Percentiles rank a stretch among this genome's conserved stretches.
phyloP scores from a whole-genome alignment of 1,140 invertebrate species.

The Orius laevigatus region DNA sequence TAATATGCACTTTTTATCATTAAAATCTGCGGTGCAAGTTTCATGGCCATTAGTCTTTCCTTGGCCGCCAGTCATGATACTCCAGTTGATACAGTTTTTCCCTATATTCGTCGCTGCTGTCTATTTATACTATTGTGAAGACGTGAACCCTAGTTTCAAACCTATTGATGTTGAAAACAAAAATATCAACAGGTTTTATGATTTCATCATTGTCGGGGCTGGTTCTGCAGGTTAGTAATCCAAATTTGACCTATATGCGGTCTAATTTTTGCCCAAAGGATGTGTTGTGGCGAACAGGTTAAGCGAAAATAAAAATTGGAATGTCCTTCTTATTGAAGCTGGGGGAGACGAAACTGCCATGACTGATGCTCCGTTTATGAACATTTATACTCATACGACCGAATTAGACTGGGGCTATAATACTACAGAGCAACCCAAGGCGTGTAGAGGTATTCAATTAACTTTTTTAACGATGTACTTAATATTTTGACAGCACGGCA shows the following conservation, averaged over 20 bases:
- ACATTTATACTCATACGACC: conserved; percentile 52
- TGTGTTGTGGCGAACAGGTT: no score
- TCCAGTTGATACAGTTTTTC: no score
- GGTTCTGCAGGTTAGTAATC: conserved; percentile 66
- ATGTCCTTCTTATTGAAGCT: background rate
- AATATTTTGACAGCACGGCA: conserved; percentile 3
- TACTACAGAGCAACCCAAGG: conserved; percentile 59
- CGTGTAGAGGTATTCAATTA: conserved; percentile 41
- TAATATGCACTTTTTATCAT: no score
- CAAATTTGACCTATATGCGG: conserved; percentile 24
- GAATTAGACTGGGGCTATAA: conserved; percentile 82
- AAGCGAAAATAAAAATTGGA: background rate
- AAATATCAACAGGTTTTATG: conserved; percentile 31
- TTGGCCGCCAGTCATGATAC: no score
- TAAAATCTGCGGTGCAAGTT: no score
- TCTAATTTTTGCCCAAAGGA: background rate
- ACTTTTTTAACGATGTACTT: conserved; percentile 31
- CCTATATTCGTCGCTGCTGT: no score
- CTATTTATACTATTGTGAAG: no score
- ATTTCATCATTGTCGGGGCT: conserved; percentile 70
- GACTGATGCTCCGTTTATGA: conserved; percentile 52
- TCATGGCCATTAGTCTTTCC: no score
- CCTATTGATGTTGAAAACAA: no score
- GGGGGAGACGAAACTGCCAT: conserved; percentile 62
- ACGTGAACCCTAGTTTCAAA: no score